These are phyloP conservation scores for Cyprinodon tularosa DNA, from an alignment of 2,113 vertebrate genomes.

Conservation along the genomic window DNA sequence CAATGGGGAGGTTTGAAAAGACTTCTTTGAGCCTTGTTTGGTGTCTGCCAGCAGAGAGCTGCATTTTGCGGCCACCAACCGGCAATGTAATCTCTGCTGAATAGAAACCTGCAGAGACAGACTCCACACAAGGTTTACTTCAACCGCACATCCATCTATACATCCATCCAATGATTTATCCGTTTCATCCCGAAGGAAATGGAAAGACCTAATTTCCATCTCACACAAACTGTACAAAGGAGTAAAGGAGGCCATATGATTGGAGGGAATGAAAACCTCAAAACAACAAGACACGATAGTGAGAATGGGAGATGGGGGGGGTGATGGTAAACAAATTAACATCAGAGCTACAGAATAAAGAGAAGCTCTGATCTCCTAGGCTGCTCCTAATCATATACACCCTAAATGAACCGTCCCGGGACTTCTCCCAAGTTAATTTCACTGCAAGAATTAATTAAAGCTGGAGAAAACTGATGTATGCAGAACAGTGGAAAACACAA, in stretches of 20 bases:
- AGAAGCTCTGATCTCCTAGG: slow-evolving; percentile 68
- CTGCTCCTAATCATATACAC: slow-evolving; percentile 70
- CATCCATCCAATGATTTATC: slow-evolving; percentile 25
- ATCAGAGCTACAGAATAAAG: slow-evolving; percentile 61
- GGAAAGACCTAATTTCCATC: slow-evolving; percentile 60
- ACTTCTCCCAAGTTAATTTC: slow-evolving; percentile 63
- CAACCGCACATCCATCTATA: slow-evolving; percentile 12
- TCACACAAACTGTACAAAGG: slow-evolving; percentile 29
- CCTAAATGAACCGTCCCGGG: slow-evolving; percentile 72
- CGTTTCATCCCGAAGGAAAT: slow-evolving; percentile 32
- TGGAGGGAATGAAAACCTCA: slow-evolving; percentile 43
- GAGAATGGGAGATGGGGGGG: slow-evolving; percentile 11
- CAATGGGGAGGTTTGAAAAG: slow-evolving; percentile 72
- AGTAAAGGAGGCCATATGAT: slow-evolving; percentile 39
- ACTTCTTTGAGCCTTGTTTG: slow-evolving; percentile 63
- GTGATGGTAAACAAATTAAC: slow-evolving; percentile 62
- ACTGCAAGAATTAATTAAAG: slow-evolving; percentile 71
- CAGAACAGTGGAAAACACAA: slow-evolving; percentile 58
- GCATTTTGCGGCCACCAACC: slow-evolving; percentile 67
- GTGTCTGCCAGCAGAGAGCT: slow-evolving; percentile 59
- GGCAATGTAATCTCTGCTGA: slow-evolving; percentile 73
- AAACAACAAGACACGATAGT: slow-evolving; percentile 20
- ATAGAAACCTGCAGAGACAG: slow-evolving; percentile 63
- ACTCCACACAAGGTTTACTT: slow-evolving; percentile 44
- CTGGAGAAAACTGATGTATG: slow-evolving; percentile 57